Conservation (phyloP, 2,888 invertebrate genomes). For the Epistrophella euchroma region DNA sequence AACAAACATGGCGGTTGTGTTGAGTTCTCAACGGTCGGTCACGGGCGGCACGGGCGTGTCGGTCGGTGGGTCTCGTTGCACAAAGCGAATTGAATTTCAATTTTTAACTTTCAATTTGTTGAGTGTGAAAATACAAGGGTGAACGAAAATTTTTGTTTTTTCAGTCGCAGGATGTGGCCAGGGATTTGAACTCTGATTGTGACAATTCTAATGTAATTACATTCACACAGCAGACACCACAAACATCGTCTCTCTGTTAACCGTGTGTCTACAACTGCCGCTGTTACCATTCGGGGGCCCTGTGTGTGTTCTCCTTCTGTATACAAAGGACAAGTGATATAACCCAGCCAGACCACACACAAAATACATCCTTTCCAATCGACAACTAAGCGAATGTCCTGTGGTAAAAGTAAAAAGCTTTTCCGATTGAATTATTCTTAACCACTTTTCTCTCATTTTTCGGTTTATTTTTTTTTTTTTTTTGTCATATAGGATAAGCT, state of each 20-base stretch:
- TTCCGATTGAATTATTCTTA: constrained; percentile 72
- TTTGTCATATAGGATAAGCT: constrained; percentile 5
- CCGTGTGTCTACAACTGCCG: background rate
- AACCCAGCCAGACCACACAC: constrained; percentile 42
- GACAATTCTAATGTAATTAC: constrained; percentile 73
- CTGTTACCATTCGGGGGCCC: background rate
- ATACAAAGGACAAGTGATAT: constrained; percentile 36
- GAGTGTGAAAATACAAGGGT: constrained; percentile 33
- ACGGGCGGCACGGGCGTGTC: no score
- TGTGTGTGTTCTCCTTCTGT: background rate
- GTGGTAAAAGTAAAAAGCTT: constrained; percentile 47
- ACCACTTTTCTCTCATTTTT: constrained; percentile 40
- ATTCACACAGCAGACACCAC: constrained; percentile 20
- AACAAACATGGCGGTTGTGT: background rate
- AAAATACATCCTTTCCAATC: constrained; percentile 56
- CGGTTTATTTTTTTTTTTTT: background rate
- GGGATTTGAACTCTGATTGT: constrained; percentile 62
- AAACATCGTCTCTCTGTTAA: background rate
- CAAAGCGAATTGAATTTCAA: constrained; percentile 65
- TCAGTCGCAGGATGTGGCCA: constrained; percentile 40
- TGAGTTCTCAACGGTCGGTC: background rate
- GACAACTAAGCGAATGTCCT: constrained; percentile 60
- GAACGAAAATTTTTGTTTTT: background rate
- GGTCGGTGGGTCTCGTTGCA: background rate
- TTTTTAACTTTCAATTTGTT: constrained; percentile 53